Evolutionary conservation across 2,888 invertebrate species (phyloP).

Genomic region (Tetramorium bicarinatum): DNA sequence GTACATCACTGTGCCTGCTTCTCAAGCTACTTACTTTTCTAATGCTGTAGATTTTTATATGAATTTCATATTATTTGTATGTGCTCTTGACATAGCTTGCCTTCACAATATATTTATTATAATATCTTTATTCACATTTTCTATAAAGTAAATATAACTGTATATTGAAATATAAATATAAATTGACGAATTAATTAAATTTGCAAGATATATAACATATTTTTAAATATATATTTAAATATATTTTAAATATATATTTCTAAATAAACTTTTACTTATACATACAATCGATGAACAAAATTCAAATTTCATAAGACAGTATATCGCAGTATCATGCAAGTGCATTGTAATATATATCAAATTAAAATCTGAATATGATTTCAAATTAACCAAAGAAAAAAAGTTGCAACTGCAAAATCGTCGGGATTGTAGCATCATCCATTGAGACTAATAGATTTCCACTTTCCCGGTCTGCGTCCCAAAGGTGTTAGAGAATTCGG

Average conservation of each 20-base stretch:
- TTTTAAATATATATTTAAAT: not conserved
- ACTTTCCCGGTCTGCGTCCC: not conserved
- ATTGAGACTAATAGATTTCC: slow-evolving; percentile 5
- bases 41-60: not conserved
- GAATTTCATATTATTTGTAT: not conserved
- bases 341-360: not conserved
- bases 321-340: not conserved
- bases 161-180: not conserved
- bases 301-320: not conserved
- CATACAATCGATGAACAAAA: not conserved
- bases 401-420: not conserved
- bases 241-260: not conserved
- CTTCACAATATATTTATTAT: not conserved
- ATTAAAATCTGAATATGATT: not conserved
- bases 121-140: not conserved
- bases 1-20: not conserved
- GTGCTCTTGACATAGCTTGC: not conserved
- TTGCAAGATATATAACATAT: not conserved
- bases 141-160: not conserved
- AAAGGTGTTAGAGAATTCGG: slow-evolving; percentile 5
- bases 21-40: not conserved
- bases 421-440: not conserved
- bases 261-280: not conserved
- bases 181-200: not conserved
- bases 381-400: not conserved